Base-by-base conservation (phyloP, 2,797 vertebrate genomes). In the Thaleichthys pacificus region DNA sequence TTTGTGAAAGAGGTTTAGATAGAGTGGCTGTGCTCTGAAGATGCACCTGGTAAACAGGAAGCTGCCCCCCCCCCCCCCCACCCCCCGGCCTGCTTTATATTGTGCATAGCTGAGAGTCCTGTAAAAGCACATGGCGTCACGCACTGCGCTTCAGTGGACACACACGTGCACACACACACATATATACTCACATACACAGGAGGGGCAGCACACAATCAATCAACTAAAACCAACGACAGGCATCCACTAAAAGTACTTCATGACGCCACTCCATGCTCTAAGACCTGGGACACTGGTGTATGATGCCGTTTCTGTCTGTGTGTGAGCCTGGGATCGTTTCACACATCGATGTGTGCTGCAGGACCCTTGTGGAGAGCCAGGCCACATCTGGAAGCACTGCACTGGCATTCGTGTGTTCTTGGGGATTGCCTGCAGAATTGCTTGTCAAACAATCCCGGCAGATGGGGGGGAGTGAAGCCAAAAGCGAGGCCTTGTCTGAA, bases 381-480 rank as follows among this genome's bases (percentile, higher is more conserved):
- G 74, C 77, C 83, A 89, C 91, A 92, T 93, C 92, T 94, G 91
- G 89, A 92, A 91, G 81, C 82, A 85, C 79, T 89, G 86, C 74
- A 71, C 73, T 77, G 79, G 74, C 84, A 79, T 75, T 61, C 75
- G 83, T 77, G 72, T 69, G 85, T 87, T 79, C 77, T 75, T 82
- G 76, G 73, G 80, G 78, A 82, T 79, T 73, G 78, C 78, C 87
- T 77, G 79, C 83, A 89, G 88, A 86, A 77, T 56, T 30, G 68
- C 82, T 86, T 80, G 80, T 89, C 83, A 90, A 90, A 91, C 86
- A 89, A 76, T 79, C 77, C 69, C 71, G 76, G 83, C 87, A 88
- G 82, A 77, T 84, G 85, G 69, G 72, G 66, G 73, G 7, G 69
- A 72, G 24, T 26, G 0, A 17, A 77, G 80, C 71, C 78, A 76